phyloP scores from a whole-genome alignment of 2,888 invertebrate species.

The Theodoxus fluviatilis region DNA sequence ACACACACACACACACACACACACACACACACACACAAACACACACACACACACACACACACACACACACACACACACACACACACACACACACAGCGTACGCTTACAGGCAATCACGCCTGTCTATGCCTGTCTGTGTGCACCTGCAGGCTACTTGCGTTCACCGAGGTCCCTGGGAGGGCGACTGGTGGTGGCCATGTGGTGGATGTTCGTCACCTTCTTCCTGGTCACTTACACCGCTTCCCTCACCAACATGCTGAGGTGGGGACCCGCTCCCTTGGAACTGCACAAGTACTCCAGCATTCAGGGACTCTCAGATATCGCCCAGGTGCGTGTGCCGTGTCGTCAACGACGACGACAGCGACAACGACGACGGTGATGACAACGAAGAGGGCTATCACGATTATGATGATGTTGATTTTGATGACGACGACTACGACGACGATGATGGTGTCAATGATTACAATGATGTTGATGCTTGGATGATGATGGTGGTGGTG shows the following conservation, averaged over 20 bases:
- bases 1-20: no score
- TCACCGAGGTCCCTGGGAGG: slow-evolving; percentile 51
- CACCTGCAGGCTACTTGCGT: slow-evolving; percentile 43
- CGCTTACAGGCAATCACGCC: background rate
- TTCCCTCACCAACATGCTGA: slow-evolving; percentile 47
- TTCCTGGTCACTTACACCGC: slow-evolving; percentile 49
- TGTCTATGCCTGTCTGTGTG: background rate
- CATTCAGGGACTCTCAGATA: slow-evolving; percentile 29
- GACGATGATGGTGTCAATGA: no score
- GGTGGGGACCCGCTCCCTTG: slow-evolving; percentile 34
- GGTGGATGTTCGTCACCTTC: slow-evolving; percentile 53
- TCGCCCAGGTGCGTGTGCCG: no score
- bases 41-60: no score
- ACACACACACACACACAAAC: no score
- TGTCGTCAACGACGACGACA: no score
- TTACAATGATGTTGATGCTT: no score
- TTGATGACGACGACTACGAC: background rate
- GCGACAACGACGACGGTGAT: no score
- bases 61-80: no score
- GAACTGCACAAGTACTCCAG: slow-evolving; percentile 26
- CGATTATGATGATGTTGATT: background rate
- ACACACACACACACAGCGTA: no score
- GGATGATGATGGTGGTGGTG: no score
- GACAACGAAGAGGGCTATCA: no score
- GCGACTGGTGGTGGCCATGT: slow-evolving; percentile 44